Evolutionary conservation across 2,797 vertebrate genomes (phyloP).

Genomic region (Alectoris magna): DNA sequence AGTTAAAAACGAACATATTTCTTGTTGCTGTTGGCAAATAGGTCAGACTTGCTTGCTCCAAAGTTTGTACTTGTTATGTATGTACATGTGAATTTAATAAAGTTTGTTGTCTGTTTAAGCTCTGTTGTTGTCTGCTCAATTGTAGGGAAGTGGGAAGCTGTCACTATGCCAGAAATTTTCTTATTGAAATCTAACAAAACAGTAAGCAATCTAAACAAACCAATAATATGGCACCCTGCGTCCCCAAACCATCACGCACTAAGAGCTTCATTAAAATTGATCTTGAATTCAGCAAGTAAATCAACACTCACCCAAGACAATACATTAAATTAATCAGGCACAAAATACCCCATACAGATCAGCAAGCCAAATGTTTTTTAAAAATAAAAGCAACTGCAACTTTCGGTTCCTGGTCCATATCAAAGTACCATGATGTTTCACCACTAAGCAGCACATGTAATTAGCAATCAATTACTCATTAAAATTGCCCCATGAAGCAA

Average conservation of each 20-base stretch:
- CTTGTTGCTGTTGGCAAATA: neutral
- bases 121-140: conserved; percentile 41
- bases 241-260: conserved; percentile 38
- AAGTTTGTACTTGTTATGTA: neutral
- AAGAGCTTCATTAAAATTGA: conserved; percentile 36
- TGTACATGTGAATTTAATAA: conserved; percentile 45
- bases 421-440: conserved; percentile 31
- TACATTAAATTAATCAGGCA: conserved; percentile 29
- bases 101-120: conserved; percentile 11
- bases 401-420: neutral
- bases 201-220: conserved; percentile 46
- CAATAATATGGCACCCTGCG: conserved; percentile 11
- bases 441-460: conserved; percentile 27
- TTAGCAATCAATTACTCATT: conserved; percentile 39
- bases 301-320: conserved; percentile 46
- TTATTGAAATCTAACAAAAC: conserved; percentile 32
- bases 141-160: conserved; percentile 27
- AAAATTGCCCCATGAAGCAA: neutral
- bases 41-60: neutral
- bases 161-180: conserved; percentile 43
- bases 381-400: conserved; percentile 32
- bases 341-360: conserved; percentile 21
- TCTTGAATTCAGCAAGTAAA: conserved; percentile 51
- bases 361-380: neutral
- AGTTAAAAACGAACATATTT: neutral